These are phyloP conservation scores for Irena cyanogastra DNA, from an alignment of 2,113 vertebrate genomes.

Conservation along the genomic window DNA sequence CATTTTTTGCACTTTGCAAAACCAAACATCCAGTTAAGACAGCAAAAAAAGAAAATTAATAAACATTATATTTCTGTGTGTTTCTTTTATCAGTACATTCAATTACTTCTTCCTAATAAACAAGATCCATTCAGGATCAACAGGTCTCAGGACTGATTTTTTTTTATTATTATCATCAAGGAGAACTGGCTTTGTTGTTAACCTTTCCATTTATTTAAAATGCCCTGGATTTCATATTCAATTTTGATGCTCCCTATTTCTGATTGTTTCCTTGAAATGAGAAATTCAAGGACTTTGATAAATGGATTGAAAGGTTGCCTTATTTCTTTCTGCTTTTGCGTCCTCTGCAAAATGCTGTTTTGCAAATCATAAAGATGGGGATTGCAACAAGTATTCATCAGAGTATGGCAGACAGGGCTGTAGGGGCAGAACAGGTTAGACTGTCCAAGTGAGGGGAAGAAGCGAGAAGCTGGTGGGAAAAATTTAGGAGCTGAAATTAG, in stretches of 20 bases:
- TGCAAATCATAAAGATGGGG: slow-evolving; percentile 9
- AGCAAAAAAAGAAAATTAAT: slow-evolving; percentile 12
- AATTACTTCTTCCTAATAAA: slow-evolving; percentile 20
- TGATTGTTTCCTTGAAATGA: slow-evolving; percentile 58
- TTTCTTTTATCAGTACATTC: background rate
- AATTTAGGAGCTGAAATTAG: background rate
- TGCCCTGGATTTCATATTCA: slow-evolving; percentile 31
- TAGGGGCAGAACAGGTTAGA: background rate
- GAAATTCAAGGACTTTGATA: slow-evolving; percentile 55
- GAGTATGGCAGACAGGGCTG: background rate
- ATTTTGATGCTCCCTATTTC: slow-evolving; percentile 25
- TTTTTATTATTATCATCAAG: background rate
- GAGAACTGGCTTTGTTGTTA: slow-evolving; percentile 5
- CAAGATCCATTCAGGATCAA: slow-evolving; percentile 7
- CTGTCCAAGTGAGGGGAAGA: background rate
- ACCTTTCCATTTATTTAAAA: slow-evolving; percentile 54
- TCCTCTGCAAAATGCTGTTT: slow-evolving; percentile 23
- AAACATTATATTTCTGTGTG: background rate
- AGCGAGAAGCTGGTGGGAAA: background rate
- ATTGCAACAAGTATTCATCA: slow-evolving; percentile 25
- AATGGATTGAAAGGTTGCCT: slow-evolving; percentile 58
- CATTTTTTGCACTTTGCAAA: slow-evolving; percentile 21
- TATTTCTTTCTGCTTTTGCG: background rate
- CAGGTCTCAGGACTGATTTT: slow-evolving; percentile 8
- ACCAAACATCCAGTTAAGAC: slow-evolving; percentile 14